Conservation (phyloP, 2,113 vertebrate genomes). For the Labeo catla region DNA sequence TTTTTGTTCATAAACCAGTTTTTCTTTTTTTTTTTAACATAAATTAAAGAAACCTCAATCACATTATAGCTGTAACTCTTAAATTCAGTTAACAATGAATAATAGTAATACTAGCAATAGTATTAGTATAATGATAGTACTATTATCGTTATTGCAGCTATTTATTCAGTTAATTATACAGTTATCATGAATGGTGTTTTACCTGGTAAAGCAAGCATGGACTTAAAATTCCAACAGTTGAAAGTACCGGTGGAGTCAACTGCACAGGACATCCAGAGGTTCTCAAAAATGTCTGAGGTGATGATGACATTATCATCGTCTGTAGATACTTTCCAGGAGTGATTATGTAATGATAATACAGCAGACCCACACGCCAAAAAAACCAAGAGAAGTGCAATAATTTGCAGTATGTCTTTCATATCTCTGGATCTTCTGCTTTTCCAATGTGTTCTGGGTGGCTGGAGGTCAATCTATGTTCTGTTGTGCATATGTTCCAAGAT, state of each 20-base stretch:
- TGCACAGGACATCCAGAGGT: slow-evolving; percentile 90
- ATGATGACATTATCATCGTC: slow-evolving; percentile 82
- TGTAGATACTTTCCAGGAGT: slow-evolving; percentile 78
- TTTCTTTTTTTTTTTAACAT: background rate
- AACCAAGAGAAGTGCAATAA: slow-evolving; percentile 77
- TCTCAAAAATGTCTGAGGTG: slow-evolving; percentile 85
- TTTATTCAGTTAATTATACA: background rate
- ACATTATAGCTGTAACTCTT: background rate
- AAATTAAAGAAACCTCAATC: background rate
- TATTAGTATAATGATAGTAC: background rate
- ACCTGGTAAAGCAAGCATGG: slow-evolving; percentile 87
- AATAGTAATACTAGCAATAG: background rate
- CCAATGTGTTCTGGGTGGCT: background rate
- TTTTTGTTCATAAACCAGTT: background rate
- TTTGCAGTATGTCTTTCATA: slow-evolving; percentile 76
- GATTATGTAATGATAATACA: slow-evolving; percentile 78
- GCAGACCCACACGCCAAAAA: slow-evolving; percentile 76
- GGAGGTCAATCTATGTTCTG: background rate
- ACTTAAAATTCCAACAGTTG: slow-evolving; percentile 87
- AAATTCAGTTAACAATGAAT: background rate
- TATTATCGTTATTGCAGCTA: background rate
- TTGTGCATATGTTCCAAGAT: background rate
- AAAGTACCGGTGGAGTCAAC: slow-evolving; percentile 83
- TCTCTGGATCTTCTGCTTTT: background rate
- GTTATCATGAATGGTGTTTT: background rate